These are phyloP conservation scores for Lateolabrax maculatus DNA, from an alignment of 2,797 vertebrate species.

Conservation along the genomic window DNA sequence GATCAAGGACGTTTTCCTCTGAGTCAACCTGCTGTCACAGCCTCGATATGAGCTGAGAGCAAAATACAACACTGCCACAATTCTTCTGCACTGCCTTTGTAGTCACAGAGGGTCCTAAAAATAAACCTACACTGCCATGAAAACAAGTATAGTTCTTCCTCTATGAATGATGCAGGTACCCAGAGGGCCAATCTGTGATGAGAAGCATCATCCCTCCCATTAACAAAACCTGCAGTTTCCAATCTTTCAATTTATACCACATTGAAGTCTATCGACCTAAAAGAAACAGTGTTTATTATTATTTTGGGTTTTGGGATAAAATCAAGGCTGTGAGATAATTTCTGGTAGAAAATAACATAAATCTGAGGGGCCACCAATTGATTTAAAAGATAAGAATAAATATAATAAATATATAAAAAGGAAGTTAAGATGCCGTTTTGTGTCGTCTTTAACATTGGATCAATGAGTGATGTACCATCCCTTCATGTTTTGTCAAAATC, in stretches of 20 bases:
- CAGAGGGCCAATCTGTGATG: neutral
- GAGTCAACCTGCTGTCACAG: constrained; percentile 34
- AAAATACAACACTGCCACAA: neutral
- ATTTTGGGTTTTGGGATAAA: neutral
- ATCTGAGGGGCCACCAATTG: too few relatives aligned
- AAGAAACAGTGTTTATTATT: neutral
- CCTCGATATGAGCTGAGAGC: constrained; percentile 29
- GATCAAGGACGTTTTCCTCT: constrained; percentile 43
- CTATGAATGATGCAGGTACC: constrained; percentile 28
- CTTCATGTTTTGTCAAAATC: neutral
- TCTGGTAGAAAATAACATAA: too few relatives aligned
- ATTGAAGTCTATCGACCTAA: neutral
- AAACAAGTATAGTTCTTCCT: constrained; percentile 7
- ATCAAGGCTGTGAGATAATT: neutral
- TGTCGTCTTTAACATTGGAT: too few relatives aligned
- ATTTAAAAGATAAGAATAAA: too few relatives aligned
- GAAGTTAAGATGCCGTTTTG: neutral
- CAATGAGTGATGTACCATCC: too few relatives aligned
- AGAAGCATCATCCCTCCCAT: neutral
- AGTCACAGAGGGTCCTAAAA: constrained; percentile 41
- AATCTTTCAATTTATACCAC: neutral
- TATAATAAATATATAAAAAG: neutral
- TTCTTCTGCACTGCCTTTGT: constrained; percentile 22
- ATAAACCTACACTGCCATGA: constrained; percentile 37
- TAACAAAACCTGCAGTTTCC: neutral